Evolutionary conservation across 2,888 invertebrate species (phyloP).

Genomic region (Tupiocoris notatus): DNA sequence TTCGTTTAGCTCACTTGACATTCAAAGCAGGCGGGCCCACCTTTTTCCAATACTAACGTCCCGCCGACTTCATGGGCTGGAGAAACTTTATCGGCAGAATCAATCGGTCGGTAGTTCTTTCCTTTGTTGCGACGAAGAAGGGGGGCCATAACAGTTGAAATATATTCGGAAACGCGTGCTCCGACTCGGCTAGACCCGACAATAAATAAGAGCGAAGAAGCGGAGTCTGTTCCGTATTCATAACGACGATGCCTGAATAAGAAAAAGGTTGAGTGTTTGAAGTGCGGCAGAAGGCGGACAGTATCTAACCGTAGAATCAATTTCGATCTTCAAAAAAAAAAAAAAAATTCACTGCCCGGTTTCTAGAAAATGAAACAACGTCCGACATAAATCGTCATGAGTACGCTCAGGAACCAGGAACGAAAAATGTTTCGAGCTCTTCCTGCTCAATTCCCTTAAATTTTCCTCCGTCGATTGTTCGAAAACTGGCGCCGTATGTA

Average conservation of each 20-base stretch:
- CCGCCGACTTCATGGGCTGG: not conserved
- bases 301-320: not conserved
- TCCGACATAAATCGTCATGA: no score
- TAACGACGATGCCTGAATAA: not conserved
- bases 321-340: no score
- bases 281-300: not conserved
- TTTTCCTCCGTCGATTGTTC: no score
- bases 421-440: no score
- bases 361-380: no score
- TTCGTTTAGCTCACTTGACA: not conserved
- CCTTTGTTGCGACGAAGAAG: not conserved
- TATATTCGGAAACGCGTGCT: conserved; percentile 36
- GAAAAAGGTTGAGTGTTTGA: not conserved
- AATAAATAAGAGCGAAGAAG: not conserved
- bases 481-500: no score
- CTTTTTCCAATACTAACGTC: not conserved
- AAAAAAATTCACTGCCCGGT: no score
- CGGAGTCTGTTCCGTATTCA: not conserved
- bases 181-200: conserved; percentile 5
- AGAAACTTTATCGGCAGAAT: not conserved
- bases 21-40: not conserved
- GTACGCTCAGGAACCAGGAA: no score
- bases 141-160: conserved; percentile 24
- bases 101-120: not conserved
- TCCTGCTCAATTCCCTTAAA: no score